A percentile compares a stretch with the other conserved stretches of the same genome.
Evolutionary conservation across 1,140 invertebrate genomes (phyloP).

Genomic region (Dinothrombium tinctorium): DNA sequence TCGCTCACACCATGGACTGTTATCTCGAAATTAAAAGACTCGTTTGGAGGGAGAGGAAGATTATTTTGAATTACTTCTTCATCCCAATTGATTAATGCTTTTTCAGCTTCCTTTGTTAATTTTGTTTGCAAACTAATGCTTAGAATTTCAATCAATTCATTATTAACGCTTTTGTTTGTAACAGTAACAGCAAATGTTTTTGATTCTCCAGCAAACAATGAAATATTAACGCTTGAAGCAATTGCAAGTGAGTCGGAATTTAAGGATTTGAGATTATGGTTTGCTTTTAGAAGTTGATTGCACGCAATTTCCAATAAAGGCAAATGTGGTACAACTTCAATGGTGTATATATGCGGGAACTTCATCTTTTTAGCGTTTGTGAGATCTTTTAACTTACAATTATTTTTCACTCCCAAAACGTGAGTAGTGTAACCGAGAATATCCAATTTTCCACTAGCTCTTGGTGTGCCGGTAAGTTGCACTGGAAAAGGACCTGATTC

Average conservation of each 20-base stretch:
- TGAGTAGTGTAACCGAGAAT: slow-evolving; percentile 70
- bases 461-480: slow-evolving; percentile 55
- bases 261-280: not conserved
- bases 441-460: slow-evolving; percentile 47
- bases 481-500: slow-evolving; percentile 35
- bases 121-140: slow-evolving; percentile 4
- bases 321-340: slow-evolving; percentile 67
- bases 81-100: slow-evolving; percentile 8
- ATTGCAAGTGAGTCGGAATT: not conserved
- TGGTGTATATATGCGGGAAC: slow-evolving; percentile 33
- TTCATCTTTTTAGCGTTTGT: slow-evolving; percentile 33
- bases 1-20: slow-evolving; percentile 9
- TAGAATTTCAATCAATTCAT: slow-evolving; percentile 7
- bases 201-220: slow-evolving; percentile 52
- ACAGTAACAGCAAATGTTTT: slow-evolving; percentile 8
- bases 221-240: slow-evolving; percentile 25
- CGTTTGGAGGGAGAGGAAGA: slow-evolving; percentile 7
- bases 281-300: slow-evolving; percentile 23
- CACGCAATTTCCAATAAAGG: slow-evolving; percentile 41
- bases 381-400: slow-evolving; percentile 42
- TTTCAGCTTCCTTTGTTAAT: slow-evolving; percentile 4
- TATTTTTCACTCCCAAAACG: slow-evolving; percentile 70
- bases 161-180: slow-evolving; percentile 9
- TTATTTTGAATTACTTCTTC: slow-evolving; percentile 5
- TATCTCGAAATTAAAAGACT: slow-evolving; percentile 7